phyloP scores from a whole-genome alignment of 1,140 invertebrate species.

The Portunus trituberculatus region DNA sequence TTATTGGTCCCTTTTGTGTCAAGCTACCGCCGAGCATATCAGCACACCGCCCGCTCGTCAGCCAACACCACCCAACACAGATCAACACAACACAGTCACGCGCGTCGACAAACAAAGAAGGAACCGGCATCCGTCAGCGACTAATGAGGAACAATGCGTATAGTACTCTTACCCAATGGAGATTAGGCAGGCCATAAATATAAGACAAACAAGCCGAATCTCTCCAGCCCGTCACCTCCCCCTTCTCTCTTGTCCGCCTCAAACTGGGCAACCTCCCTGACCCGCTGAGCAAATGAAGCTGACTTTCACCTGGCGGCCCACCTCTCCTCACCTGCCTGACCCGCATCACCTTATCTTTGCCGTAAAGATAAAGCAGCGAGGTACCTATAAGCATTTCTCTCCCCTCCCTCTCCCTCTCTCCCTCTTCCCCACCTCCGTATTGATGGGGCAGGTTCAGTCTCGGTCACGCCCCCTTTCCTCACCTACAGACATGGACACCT shows the following conservation, averaged over 20 bases:
- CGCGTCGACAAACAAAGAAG: no score
- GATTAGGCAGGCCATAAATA: not conserved
- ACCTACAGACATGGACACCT: not conserved
- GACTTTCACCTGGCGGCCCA: not conserved
- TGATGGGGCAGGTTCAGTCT: not conserved
- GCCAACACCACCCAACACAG: no score
- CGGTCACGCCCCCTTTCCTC: not conserved
- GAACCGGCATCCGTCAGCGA: no score
- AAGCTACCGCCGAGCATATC: no score
- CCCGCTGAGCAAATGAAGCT: not conserved
- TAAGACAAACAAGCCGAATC: not conserved
- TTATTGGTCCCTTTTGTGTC: no score
- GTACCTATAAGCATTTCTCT: not conserved
- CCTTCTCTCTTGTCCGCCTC: not conserved
- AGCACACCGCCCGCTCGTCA: no score
- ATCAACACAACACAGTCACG: no score
- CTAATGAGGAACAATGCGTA: no score
- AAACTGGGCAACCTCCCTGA: slow-evolving; percentile 2
- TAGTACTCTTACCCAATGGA: no score
- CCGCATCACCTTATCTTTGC: not conserved
- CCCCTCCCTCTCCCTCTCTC: not conserved
- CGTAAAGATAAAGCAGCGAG: not conserved
- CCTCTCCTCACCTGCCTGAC: not conserved
- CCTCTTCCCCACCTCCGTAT: not conserved
- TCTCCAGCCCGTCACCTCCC: no score